phyloP scores from a whole-genome alignment of 1,140 invertebrate genomes.

The Calosoma granatense region DNA sequence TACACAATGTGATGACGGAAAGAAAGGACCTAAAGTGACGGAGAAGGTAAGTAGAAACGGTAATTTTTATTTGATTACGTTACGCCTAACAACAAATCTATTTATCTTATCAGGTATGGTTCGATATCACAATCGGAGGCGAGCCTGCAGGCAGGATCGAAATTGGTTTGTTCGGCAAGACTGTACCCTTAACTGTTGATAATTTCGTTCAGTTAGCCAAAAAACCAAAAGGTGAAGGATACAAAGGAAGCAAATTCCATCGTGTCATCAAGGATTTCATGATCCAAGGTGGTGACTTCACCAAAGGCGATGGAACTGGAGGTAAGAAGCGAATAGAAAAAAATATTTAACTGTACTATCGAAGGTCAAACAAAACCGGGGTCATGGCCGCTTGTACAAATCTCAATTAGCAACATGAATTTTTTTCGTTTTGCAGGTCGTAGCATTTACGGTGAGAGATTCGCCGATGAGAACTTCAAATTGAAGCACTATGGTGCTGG shows the following conservation, averaged over 20 bases:
- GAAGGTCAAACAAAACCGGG: slow-evolving; percentile 14
- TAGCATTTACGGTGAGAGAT: slow-evolving; percentile 89
- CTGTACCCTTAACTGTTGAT: slow-evolving; percentile 86
- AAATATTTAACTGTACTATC: slow-evolving; percentile 7
- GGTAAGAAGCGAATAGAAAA: slow-evolving; percentile 43
- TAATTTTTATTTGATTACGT: slow-evolving; percentile 16
- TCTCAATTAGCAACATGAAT: slow-evolving; percentile 7
- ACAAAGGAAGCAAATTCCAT: slow-evolving; percentile 86
- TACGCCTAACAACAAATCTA: slow-evolving; percentile 17
- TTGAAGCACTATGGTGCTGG: slow-evolving; percentile 94
- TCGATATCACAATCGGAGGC: slow-evolving; percentile 84
- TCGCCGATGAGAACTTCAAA: slow-evolving; percentile 96
- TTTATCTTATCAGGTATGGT: slow-evolving; percentile 67
- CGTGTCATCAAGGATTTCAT: slow-evolving; percentile 90
- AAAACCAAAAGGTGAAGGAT: slow-evolving; percentile 68
- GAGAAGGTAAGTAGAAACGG: slow-evolving; percentile 58
- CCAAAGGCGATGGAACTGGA: slow-evolving; percentile 85
- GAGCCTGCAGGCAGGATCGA: slow-evolving; percentile 66
- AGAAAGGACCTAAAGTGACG: slow-evolving; percentile 65
- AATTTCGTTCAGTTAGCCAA: slow-evolving; percentile 85
- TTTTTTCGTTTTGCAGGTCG: slow-evolving; percentile 44
- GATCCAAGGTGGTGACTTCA: slow-evolving; percentile 93
- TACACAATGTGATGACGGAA: slow-evolving; percentile 16
- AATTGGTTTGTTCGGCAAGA: slow-evolving; percentile 91
- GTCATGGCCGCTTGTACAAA: slow-evolving; percentile 5